A percentile compares a stretch with the other conserved stretches of the same genome.
Conservation (phyloP, 2,888 invertebrate genomes). For the Melitaea athalia region DNA sequence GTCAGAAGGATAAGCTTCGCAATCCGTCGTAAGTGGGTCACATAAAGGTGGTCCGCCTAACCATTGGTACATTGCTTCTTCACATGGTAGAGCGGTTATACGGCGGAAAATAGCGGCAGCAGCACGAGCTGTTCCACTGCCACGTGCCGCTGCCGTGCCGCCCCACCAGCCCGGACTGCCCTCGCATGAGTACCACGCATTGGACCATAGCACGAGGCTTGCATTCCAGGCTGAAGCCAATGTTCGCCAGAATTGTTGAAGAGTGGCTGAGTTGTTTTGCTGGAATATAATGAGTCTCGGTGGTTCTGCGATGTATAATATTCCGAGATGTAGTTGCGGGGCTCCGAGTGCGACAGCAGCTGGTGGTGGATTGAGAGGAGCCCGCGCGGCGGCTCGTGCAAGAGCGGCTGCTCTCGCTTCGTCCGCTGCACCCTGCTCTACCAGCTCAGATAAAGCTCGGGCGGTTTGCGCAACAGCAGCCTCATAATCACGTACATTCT, state of each 20-base stretch:
- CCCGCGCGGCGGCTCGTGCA: conserved; percentile 71
- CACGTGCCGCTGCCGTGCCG: conserved; percentile 74
- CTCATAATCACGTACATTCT: conserved; percentile 74
- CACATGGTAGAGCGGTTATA: conserved; percentile 87
- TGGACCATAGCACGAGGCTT: conserved; percentile 71
- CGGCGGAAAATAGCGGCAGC: conserved; percentile 84
- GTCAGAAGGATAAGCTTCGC: conserved; percentile 62
- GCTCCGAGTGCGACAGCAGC: conserved; percentile 77
- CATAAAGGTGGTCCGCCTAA: conserved; percentile 82
- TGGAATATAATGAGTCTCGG: conserved; percentile 71
- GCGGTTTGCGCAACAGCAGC: conserved; percentile 72
- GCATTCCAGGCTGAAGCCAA: conserved; percentile 78
- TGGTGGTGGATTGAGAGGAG: conserved; percentile 66
- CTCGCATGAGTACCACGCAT: conserved; percentile 76
- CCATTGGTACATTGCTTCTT: conserved; percentile 85
- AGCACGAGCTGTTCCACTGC: conserved; percentile 71
- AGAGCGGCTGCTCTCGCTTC: conserved; percentile 68
- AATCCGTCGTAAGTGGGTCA: conserved; percentile 64
- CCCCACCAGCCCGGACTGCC: conserved; percentile 69
- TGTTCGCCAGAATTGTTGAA: conserved; percentile 81
- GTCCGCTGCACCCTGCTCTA: conserved; percentile 69
- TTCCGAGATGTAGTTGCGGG: conserved; percentile 75
- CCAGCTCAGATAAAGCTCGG: conserved; percentile 73
- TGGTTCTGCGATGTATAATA: conserved; percentile 71
- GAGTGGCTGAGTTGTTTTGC: conserved; percentile 74